Evolutionary conservation across 1,140 invertebrate species (phyloP), one percentile per base, ranked within the genome.

Genomic region (Trachymyrmex cornetzi): DNA sequence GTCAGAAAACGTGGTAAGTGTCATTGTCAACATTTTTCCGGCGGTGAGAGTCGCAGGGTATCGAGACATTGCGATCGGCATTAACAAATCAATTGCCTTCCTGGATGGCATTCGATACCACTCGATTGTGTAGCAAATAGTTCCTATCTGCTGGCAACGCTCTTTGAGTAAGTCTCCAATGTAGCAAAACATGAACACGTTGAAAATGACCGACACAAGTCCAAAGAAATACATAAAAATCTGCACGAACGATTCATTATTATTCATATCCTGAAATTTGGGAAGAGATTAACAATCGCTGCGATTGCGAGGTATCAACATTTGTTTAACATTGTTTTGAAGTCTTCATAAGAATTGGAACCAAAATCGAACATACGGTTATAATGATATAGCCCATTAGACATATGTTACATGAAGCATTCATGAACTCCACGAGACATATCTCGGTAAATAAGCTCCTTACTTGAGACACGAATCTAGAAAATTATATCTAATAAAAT

Each of bases 121-220:
- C 27, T 72, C 59, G n/a, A 75, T 63, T 3, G 44, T 16, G 3
- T 74, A 84, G 44, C 69, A 84, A 34, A 38, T 19, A 22, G n/a
- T 71, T 22, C 64, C 64, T 48, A 81, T 16, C 2, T 38, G 55
- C 14, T 75, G 77, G 67, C 85, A 74, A 81, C 91, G 88, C 87
- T 75, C 64, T 38, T n/a, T 57, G 16, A 84, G 34, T 30, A 72
- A 24, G 63, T 92, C 88, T 3, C 88, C 88, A 64, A 92, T 85
- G 53, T 88, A 91, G 53, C 91, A 91, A 44, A 90, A 88, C n/a
- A 91, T 77, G 27, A 90, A 92, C 22, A 91, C 77, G 69, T 91
- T 88, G 61, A 91, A 92, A 14, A 85, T 64, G 16, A 90, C 86
- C 0, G 89, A 91, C 27, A 61, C 77, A 12, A 92, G 81, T 50